Conservation (phyloP, 1,140 invertebrate species). For the Hermatobates lingyangjiaoensis region DNA sequence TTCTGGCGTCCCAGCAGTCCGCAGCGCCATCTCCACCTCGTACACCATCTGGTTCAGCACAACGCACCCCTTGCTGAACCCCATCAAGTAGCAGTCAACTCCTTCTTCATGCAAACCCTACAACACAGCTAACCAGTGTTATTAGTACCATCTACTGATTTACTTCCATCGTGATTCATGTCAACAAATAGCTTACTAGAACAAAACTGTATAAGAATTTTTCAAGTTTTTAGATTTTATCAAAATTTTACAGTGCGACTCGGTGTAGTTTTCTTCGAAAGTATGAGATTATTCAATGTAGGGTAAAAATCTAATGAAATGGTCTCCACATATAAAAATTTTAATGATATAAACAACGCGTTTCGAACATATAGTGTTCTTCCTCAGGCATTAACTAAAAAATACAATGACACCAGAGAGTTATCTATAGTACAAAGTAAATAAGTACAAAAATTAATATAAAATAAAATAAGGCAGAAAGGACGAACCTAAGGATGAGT, state of each 20-base stretch:
- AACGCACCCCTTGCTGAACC: conserved; percentile 82
- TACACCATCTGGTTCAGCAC: conserved; percentile 77
- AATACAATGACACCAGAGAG: no score
- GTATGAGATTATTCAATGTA: no score
- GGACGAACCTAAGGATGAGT: no score
- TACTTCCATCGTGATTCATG: background rate
- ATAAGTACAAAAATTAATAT: no score
- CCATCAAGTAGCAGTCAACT: conserved; percentile 39
- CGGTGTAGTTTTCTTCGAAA: no score
- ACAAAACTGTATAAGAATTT: background rate
- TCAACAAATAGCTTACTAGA: background rate
- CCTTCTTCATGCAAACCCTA: conserved; percentile 5
- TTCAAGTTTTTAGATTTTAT: background rate
- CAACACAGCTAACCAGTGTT: background rate
- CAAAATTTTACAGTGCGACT: background rate
- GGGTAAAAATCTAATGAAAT: no score
- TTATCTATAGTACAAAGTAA: no score
- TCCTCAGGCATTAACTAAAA: no score
- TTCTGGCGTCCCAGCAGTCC: conserved; percentile 41
- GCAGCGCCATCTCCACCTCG: conserved; percentile 56
- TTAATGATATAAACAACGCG: no score
- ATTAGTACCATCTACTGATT: background rate
- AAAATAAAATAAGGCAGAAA: no score
- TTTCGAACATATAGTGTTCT: no score
- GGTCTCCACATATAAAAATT: no score